Base-by-base conservation (phyloP, 2,888 invertebrate genomes). In the Acrocera orbiculus region DNA sequence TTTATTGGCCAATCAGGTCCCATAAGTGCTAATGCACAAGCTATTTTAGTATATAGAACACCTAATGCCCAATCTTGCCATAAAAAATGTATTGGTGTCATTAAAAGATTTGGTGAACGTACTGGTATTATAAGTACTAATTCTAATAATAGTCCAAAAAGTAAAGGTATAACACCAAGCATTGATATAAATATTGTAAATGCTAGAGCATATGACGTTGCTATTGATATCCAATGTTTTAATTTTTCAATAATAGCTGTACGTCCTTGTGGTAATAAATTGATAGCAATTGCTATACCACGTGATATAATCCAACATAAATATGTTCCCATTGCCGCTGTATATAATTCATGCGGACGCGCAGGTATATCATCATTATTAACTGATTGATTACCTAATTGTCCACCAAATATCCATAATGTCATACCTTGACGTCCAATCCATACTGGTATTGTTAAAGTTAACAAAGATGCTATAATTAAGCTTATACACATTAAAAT, bases 51-150 rank as follows among this genome's bases (percentile, higher is more conserved):
- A 56, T 96, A 95, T 1, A 98, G 65, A 9, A 98, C 90, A 16
- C 96, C 95, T 16, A 98, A 65, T 0, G 95, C 95, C 96, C 96
- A 98, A 62, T 96, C 93, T 47, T 95, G 85, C 83, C 83, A 85
- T 31, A 85, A 70, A 53, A 85, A 86, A 36, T 83, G 64, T 20
- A 85, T 79, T 0, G 85, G 95, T 6, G 89, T 87, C 59, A 93
- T 89, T 44, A 85, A 79, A 4, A 90, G 64, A n/a, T n/a, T n/a
- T 0, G 92, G 87, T 16, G 96, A 92, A 8, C 95, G 67, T 15
- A 96, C 63, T 0, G 98, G 98, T 11, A 92, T 82, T 13, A 96
- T 83, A 14, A 87, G 66, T 4, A 89, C 85, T 50, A 93, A 64
- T 54, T 96, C 95, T 40, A 98, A 70, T 32, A 93, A 68, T 41